Evolutionary conservation across 2,888 invertebrate genomes (phyloP), one percentile per base, ranked within the genome.

Genomic region (Pammene aurita): DNA sequence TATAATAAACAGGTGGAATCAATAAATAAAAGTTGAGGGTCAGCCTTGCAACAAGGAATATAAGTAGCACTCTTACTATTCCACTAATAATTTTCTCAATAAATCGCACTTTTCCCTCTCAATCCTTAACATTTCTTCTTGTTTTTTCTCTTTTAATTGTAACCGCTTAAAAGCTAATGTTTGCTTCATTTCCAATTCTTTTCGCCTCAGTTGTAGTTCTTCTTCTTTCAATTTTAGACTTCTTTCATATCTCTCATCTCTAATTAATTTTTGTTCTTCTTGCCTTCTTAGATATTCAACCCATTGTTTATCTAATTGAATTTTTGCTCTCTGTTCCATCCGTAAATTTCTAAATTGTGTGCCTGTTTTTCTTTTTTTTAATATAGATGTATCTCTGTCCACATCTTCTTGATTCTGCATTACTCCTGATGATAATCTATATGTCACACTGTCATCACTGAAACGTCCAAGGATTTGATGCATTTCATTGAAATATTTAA

Each of bases 401-500:
- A 73, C 16, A 65, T 78, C 78, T 38, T 82, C 81, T 66, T 78
- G 77, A 13, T 71, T 77, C 72, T 81, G 83, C 35, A 78, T 72
- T 2, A 85, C 80, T 65, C 86, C 86, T 54, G 87, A 87, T 66
- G 86, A 82, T 54, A 87, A 63, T 76, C 86, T 84, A 55, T 87
- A 87, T 61, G 82, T 75, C 6, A 75, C 82, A 76, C 76, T 79
- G 52, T 81, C 82, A 68, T 85, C 83, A 76, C 77, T 80, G 63
- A 83, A 83, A 35, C 77, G 75, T 7, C 87, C 87, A 46, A 87
- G 75, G 66, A 88, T 87, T 78, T 88, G 87, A 70, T 88, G 85
- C 87, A 88, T 87, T 78, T 87, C 87, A 85, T 87, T 86, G 70
- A 85, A 88, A 77, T 85, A 88, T 74, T 87, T 87, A 67, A 87